Conservation (phyloP, 2,888 invertebrate species). For the Steinernema scapterisci region DNA sequence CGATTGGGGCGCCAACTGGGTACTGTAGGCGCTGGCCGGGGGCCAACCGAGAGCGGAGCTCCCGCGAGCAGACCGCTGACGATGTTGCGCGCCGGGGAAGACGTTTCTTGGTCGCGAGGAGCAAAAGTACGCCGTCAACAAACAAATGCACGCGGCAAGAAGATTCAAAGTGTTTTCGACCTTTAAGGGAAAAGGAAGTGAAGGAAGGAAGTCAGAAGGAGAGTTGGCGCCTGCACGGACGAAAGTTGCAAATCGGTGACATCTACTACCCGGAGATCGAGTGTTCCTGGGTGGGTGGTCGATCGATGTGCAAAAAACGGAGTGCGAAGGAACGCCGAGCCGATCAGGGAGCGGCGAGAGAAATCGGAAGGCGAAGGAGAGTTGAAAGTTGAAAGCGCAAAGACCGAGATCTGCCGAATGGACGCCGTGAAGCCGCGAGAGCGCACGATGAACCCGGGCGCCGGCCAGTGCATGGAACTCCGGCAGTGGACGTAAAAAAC, state of each 20-base stretch:
- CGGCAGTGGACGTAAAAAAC: neutral
- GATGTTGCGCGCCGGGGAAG: neutral
- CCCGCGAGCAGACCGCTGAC: neutral
- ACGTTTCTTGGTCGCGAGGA: neutral
- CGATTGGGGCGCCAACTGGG: neutral
- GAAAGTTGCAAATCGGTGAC: neutral
- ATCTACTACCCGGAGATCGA: neutral
- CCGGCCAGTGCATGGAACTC: neutral
- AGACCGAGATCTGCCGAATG: neutral
- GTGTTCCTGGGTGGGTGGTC: neutral
- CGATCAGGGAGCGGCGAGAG: neutral
- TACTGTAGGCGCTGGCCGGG: constrained; percentile 3
- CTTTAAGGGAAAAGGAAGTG: neutral
- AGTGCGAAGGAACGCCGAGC: neutral
- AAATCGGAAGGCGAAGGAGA: neutral
- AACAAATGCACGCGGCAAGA: constrained; percentile 6
- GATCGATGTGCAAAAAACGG: constrained; percentile 21
- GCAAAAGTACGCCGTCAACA: constrained; percentile 19
- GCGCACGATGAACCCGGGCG: neutral
- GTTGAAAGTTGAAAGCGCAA: constrained; percentile 11
- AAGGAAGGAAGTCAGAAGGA: neutral
- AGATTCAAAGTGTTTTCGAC: neutral
- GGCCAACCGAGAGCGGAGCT: neutral
- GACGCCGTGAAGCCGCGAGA: too few species aligned
- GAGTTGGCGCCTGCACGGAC: neutral